These are phyloP conservation scores for Natator depressus DNA, from an alignment of 2,113 vertebrate genomes.

Conservation along the genomic window DNA sequence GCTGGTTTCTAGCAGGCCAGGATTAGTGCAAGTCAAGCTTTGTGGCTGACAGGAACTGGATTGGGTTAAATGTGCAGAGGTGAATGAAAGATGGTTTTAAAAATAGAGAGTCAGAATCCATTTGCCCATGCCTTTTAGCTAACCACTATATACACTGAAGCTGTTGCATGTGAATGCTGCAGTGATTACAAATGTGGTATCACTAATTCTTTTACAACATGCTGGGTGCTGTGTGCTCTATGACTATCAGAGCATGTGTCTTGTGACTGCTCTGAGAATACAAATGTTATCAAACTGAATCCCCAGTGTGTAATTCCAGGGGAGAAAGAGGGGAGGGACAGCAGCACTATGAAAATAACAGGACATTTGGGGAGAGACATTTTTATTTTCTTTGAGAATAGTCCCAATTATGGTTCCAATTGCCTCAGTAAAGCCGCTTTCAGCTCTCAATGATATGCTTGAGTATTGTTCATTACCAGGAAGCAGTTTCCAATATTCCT, in stretches of 20 bases:
- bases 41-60: neutral
- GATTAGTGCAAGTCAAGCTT: neutral
- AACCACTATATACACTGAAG: neutral
- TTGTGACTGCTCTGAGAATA: neutral
- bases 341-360: neutral
- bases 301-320: neutral
- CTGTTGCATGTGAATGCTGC: neutral
- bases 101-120: neutral
- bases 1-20: neutral
- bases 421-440: neutral
- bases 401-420: neutral
- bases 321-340: rapidly evolving
- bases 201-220: neutral
- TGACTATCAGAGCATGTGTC: neutral
- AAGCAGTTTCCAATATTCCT: slow-evolving; percentile 16
- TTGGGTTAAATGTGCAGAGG: neutral
- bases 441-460: neutral
- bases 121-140: neutral
- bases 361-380: neutral
- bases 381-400: neutral
- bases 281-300: neutral
- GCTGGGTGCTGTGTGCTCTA: neutral
- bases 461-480: neutral
- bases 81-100: neutral
- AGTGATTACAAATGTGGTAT: neutral